These are phyloP conservation scores for Benitochromis conjunctus DNA, from an alignment of 2,113 vertebrate species.

Conservation along the genomic window DNA sequence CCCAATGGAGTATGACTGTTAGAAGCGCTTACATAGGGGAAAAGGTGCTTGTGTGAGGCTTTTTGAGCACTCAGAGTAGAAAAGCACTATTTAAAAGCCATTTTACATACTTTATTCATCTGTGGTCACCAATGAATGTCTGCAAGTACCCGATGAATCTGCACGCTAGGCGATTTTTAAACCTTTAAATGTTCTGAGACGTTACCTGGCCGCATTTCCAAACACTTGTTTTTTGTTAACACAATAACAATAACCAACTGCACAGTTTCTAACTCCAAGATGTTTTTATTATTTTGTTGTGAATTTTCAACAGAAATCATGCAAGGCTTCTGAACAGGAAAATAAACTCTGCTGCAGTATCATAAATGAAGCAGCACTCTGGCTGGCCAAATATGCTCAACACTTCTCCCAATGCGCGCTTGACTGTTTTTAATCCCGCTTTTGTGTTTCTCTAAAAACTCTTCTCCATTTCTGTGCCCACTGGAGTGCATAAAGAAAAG, in stretches of 20 bases:
- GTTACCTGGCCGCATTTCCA: neutral
- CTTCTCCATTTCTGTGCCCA: neutral
- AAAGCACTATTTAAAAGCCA: too few relatives aligned
- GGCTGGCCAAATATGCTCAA: neutral
- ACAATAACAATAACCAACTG: neutral
- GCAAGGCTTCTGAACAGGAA: constrained; percentile 21
- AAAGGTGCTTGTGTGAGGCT: too few relatives aligned
- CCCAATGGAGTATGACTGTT: too few relatives aligned
- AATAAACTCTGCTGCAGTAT: constrained; percentile 1
- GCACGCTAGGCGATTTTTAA: too few relatives aligned
- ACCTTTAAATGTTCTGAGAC: neutral
- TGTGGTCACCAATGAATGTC: too few relatives aligned
- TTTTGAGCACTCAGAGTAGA: too few relatives aligned
- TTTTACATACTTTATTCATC: too few relatives aligned
- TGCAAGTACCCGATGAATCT: neutral
- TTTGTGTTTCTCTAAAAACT: neutral
- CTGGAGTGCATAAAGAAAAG: constrained; percentile 23
- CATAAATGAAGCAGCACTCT: neutral
- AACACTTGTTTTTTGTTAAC: neutral
- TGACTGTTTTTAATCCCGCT: neutral
- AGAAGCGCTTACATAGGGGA: too few relatives aligned
- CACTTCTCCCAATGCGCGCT: neutral
- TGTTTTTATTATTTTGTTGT: constrained; percentile 39
- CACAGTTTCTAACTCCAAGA: constrained; percentile 4
- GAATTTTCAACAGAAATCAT: constrained; percentile 28